Evolutionary conservation across 64 coral and sea anemone species (phyloP).

Genomic region (Pocillopora verrucosa): DNA sequence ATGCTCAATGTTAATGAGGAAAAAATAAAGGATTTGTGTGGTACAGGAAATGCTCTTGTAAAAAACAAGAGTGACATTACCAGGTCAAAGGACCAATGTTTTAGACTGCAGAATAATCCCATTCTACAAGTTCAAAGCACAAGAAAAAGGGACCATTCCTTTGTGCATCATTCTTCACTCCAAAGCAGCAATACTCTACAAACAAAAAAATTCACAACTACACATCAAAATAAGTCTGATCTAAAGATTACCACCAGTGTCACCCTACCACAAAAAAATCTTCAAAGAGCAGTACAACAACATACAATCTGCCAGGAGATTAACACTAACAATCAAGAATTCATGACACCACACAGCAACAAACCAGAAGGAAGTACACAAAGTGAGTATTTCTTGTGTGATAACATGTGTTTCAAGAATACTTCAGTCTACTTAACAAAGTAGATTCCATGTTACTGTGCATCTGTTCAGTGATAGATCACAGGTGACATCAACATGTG

Average conservation of each 20-base stretch:
- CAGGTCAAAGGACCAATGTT: not conserved
- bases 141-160: not conserved
- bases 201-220: not conserved
- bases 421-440: too few species aligned
- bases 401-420: too few species aligned
- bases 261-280: not conserved
- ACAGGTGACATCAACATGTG: too few species aligned
- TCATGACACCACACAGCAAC: not conserved
- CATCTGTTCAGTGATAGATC: too few species aligned
- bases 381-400: not conserved
- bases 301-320: not conserved
- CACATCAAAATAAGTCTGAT: not conserved
- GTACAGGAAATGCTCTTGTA: not conserved
- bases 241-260: not conserved
- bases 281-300: not conserved
- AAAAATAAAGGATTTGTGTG: not conserved
- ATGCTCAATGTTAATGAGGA: not conserved
- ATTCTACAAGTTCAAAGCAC: not conserved
- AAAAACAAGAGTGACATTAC: not conserved
- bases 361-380: not conserved
- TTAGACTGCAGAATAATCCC: not conserved
- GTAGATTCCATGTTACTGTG: too few species aligned
- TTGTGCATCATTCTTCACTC: not conserved
- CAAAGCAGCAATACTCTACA: not conserved
- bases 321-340: not conserved